A percentile compares a stretch with the other conserved stretches of the same genome.
Conservation (phyloP, 1,140 invertebrate genomes). For the Thaumetopoea pityocampa region DNA sequence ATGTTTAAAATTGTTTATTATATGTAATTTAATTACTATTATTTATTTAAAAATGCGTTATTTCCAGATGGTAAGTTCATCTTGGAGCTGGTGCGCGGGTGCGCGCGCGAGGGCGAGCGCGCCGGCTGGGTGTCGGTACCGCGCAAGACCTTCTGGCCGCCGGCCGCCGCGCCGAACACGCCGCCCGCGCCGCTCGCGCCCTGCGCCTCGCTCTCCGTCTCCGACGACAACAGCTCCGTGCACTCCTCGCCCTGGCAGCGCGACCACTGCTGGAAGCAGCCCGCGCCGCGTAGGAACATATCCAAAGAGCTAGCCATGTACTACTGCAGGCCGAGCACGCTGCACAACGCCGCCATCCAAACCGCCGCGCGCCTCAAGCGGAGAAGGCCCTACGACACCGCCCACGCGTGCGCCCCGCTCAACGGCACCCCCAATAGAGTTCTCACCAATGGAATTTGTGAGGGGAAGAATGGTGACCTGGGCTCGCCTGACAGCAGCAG, state of each 20-base stretch:
- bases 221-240: constrained; percentile 91
- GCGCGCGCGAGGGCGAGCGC: constrained; percentile 86
- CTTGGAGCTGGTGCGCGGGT: constrained; percentile 87
- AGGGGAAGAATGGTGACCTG: constrained; percentile 51
- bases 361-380: constrained; percentile 73
- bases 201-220: constrained; percentile 79
- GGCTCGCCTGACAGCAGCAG: constrained; percentile 29
- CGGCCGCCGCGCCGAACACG: constrained; percentile 79
- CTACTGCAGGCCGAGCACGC: constrained; percentile 79
- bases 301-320: constrained; percentile 85
- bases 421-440: constrained; percentile 70
- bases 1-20: no score
- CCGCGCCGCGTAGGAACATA: constrained; percentile 81
- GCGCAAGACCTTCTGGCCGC: constrained; percentile 90
- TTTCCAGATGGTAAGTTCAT: constrained; percentile 90
- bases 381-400: constrained; percentile 73
- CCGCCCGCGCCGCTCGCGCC: constrained; percentile 57
- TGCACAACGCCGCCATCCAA: constrained; percentile 63
- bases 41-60: no score
- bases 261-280: constrained; percentile 91
- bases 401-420: constrained; percentile 35
- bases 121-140: constrained; percentile 91
- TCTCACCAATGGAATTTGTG: constrained; percentile 48
- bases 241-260: constrained; percentile 92
- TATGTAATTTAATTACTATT: no score